Percentiles rank a stretch among this genome's conserved stretches.
Conservation (phyloP, 2,797 vertebrate species). For the Pipistrellus pipistrellus region DNA sequence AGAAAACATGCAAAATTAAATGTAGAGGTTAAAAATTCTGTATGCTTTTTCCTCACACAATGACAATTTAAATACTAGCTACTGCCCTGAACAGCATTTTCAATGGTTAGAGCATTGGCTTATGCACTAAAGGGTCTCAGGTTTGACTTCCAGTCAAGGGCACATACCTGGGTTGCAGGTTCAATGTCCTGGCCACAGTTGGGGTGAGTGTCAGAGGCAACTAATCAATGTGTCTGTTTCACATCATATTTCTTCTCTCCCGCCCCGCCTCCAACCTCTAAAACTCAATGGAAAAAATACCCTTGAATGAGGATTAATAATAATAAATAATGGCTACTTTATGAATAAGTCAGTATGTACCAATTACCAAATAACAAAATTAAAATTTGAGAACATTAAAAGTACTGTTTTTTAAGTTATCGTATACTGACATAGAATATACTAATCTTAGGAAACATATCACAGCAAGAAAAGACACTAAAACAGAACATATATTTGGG, state of each 20-base stretch:
- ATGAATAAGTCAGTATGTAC: not conserved
- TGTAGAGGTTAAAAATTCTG: slow-evolving; percentile 42
- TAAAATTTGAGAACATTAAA: not conserved
- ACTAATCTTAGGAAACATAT: slow-evolving; percentile 56
- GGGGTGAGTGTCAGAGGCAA: too few relatives aligned
- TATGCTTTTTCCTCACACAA: not conserved
- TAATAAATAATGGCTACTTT: slow-evolving; percentile 30
- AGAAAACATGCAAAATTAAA: slow-evolving; percentile 26
- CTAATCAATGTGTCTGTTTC: too few relatives aligned
- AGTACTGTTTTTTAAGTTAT: not conserved
- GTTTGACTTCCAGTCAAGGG: too few relatives aligned
- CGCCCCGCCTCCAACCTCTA: too few relatives aligned
- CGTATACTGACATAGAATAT: not conserved
- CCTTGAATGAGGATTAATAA: too few relatives aligned
- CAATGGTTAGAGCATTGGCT: too few relatives aligned
- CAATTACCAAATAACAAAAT: slow-evolving; percentile 11
- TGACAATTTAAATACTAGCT: slow-evolving; percentile 47
- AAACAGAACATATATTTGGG: not conserved
- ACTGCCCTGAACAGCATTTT: too few relatives aligned
- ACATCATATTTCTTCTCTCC: too few relatives aligned
- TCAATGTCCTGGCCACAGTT: too few relatives aligned
- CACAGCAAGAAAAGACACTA: not conserved
- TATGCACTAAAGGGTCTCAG: too few relatives aligned
- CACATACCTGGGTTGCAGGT: too few relatives aligned
- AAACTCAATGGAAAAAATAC: too few relatives aligned